Conservation (phyloP, 2,888 invertebrate species). For the Drymonia ruficornis region DNA sequence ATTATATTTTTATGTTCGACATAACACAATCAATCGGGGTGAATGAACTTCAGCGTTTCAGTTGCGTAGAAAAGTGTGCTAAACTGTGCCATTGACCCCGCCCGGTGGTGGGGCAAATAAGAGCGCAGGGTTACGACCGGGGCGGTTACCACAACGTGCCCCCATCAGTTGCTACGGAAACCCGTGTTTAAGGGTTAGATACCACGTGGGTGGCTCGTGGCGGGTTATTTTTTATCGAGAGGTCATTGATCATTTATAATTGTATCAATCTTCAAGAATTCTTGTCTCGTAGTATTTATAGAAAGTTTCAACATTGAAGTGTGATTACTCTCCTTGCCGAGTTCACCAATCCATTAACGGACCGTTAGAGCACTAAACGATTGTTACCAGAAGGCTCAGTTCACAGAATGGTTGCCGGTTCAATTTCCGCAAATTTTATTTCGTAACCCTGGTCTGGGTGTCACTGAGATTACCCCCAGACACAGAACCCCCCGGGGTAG, state of each 20-base stretch:
- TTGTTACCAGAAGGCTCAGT: too few relatives aligned
- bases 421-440: too few relatives aligned
- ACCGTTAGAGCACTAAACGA: too few relatives aligned
- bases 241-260: too few relatives aligned
- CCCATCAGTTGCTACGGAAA: slow-evolving; percentile 33
- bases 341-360: too few relatives aligned
- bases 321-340: too few relatives aligned
- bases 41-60: slow-evolving; percentile 33
- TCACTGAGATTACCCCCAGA: too few relatives aligned
- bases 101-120: slow-evolving; percentile 16
- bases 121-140: slow-evolving; percentile 5
- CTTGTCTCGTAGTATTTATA: too few relatives aligned
- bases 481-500: too few relatives aligned
- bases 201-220: background rate
- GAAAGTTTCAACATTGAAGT: too few relatives aligned
- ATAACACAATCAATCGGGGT: slow-evolving; percentile 9
- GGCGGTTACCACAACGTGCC: slow-evolving; percentile 11
- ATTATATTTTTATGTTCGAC: background rate
- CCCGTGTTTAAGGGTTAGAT: slow-evolving; percentile 5
- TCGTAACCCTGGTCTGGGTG: too few relatives aligned
- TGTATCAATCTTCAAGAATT: background rate
- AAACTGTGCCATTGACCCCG: slow-evolving; percentile 37
- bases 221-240: slow-evolving; percentile 6
- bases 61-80: slow-evolving; percentile 46
- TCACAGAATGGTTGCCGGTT: too few relatives aligned